phyloP scores from a whole-genome alignment of 2,888 invertebrate species.

The Trissolcus brochymenae region DNA sequence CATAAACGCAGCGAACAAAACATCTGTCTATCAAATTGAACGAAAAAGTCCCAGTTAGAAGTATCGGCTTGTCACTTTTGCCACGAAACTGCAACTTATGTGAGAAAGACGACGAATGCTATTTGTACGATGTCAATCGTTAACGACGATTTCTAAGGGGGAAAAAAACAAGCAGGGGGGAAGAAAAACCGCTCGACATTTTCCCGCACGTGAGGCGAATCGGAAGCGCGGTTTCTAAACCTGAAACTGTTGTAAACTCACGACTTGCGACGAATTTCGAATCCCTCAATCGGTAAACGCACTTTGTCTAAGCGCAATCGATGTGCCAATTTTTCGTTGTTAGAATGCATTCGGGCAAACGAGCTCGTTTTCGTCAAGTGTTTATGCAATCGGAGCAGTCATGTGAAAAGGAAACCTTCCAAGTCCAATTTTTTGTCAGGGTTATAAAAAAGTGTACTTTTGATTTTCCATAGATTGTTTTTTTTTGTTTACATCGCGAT shows the following conservation, averaged over 20 bases:
- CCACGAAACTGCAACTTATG: constrained; percentile 42
- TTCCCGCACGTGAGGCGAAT: constrained; percentile 67
- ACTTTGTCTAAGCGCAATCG: no score
- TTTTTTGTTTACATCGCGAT: not conserved
- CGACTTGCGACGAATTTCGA: constrained; percentile 49
- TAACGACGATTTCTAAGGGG: constrained; percentile 64
- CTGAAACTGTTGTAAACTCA: constrained; percentile 56
- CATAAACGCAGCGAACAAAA: constrained; percentile 65
- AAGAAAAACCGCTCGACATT: constrained; percentile 61
- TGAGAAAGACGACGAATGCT: constrained; percentile 60
- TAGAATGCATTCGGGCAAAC: constrained; percentile 24
- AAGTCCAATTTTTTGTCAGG: not conserved
- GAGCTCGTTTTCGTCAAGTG: constrained; percentile 50
- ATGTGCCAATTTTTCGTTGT: constrained; percentile 40
- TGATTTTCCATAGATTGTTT: no score
- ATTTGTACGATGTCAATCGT: constrained; percentile 64
- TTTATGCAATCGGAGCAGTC: constrained; percentile 32
- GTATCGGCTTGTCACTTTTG: constrained; percentile 23
- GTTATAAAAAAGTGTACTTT: no score
- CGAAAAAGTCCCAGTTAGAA: constrained; percentile 22
- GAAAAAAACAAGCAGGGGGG: not conserved
- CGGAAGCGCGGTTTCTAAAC: constrained; percentile 56
- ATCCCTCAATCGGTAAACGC: constrained; percentile 4
- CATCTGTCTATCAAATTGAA: constrained; percentile 51
- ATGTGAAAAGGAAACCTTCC: constrained; percentile 3